Percentiles rank a stretch among this genome's conserved stretches.
These are phyloP conservation scores for Diaperis boleti DNA, from an alignment of 2,888 invertebrate genomes.

Conservation along the genomic window DNA sequence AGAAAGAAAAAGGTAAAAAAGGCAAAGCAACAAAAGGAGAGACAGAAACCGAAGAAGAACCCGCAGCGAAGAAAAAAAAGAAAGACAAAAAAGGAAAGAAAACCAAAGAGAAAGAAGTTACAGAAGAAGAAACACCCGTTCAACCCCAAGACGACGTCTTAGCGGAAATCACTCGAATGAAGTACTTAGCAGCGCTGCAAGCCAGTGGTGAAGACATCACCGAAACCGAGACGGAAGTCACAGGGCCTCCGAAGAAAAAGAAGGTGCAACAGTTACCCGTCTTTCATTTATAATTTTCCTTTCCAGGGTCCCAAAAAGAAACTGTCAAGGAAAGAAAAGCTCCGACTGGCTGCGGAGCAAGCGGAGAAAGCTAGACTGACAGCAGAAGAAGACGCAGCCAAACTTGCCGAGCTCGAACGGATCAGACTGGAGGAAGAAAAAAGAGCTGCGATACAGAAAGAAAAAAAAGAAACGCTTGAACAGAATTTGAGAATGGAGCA, in stretches of 20 bases:
- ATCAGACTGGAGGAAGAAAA: slow-evolving; percentile 55
- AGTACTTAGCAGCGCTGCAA: no score
- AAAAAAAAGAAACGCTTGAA: slow-evolving; percentile 61
- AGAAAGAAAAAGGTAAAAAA: background rate
- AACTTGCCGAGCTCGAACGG: slow-evolving; percentile 52
- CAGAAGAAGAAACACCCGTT: slow-evolving; percentile 2
- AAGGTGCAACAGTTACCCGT: background rate
- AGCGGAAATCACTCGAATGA: slow-evolving; percentile 21
- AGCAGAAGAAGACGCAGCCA: slow-evolving; percentile 50
- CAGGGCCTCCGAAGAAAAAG: slow-evolving; percentile 10
- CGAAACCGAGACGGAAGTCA: background rate
- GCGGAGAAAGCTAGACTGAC: slow-evolving; percentile 50
- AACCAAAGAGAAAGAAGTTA: slow-evolving; percentile 21
- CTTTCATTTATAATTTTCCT: background rate
- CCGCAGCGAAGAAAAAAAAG: slow-evolving; percentile 57
- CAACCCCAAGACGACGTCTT: slow-evolving; percentile 28
- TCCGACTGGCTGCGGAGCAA: slow-evolving; percentile 47
- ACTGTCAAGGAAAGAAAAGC: slow-evolving; percentile 36
- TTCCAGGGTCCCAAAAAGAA: slow-evolving; percentile 38
- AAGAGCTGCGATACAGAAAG: slow-evolving; percentile 57
- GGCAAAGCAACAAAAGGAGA: background rate
- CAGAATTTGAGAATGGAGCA: slow-evolving; percentile 58
- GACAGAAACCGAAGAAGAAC: background rate
- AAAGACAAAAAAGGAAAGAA: slow-evolving; percentile 52
- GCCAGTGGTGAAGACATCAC: slow-evolving; percentile 13